A percentile compares a stretch with the other conserved stretches of the same genome.
These are phyloP conservation scores for Trematocara stigmaticum DNA, from an alignment of 2,113 vertebrate genomes.

Conservation along the genomic window DNA sequence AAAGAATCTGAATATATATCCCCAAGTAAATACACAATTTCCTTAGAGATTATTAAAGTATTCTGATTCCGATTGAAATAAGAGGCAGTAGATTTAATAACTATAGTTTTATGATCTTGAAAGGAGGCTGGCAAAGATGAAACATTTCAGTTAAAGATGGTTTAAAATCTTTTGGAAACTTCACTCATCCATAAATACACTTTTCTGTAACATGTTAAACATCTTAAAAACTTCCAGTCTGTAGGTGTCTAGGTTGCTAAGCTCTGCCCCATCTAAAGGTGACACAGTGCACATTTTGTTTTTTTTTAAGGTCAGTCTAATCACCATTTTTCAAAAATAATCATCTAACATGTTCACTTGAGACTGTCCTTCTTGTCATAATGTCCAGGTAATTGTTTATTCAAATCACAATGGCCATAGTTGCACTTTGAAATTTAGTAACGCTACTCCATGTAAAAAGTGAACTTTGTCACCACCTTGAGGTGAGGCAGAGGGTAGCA, in stretches of 20 bases:
- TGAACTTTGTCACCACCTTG: background rate
- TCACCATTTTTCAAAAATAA: background rate
- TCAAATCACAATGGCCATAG: background rate
- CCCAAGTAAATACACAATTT: background rate
- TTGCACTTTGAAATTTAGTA: background rate
- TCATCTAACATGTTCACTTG: background rate
- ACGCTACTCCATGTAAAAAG: background rate
- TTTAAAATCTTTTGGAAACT: background rate
- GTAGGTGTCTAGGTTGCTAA: background rate
- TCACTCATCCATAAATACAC: background rate
- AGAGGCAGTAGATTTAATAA: background rate
- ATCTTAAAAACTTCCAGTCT: background rate
- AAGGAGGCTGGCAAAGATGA: background rate
- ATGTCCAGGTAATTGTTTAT: background rate
- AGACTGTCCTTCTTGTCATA: background rate
- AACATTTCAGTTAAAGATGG: background rate
- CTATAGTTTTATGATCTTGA: background rate
- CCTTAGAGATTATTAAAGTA: background rate
- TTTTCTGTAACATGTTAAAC: background rate
- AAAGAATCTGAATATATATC: background rate
- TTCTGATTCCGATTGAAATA: background rate
- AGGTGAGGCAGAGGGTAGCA: background rate
- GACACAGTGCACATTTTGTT: background rate
- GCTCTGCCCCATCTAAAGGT: background rate
- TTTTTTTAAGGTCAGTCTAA: background rate